phyloP scores from a whole-genome alignment of 1,140 invertebrate species.

The Zaprionus africanus region DNA sequence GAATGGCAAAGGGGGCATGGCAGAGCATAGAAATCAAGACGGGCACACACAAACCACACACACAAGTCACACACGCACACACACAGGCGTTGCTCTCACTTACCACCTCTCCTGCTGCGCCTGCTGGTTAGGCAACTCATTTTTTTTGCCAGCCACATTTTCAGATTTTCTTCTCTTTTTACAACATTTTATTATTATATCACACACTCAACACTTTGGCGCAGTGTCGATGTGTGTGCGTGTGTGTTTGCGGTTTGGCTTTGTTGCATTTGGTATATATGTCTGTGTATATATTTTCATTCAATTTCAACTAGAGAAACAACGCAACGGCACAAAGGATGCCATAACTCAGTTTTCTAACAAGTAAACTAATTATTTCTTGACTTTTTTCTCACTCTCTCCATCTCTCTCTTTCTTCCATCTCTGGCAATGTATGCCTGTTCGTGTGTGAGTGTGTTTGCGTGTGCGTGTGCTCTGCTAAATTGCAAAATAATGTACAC shows the following conservation, averaged over 20 bases:
- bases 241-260: conserved; percentile 17
- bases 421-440: neutral
- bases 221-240: conserved; percentile 49
- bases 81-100: neutral
- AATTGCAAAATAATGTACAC: conserved; percentile 83
- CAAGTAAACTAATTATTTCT: conserved; percentile 84
- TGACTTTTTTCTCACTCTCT: conserved; percentile 59
- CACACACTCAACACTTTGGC: conserved; percentile 69
- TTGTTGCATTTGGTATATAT: conserved; percentile 33
- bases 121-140: conserved; percentile 67
- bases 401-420: neutral
- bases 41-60: conserved; percentile 11
- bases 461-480: conserved; percentile 57
- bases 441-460: conserved; percentile 1
- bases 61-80: neutral
- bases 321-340: conserved; percentile 68
- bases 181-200: conserved; percentile 57
- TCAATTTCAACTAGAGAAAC: conserved; percentile 78
- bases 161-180: conserved; percentile 20
- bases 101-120: conserved; percentile 43
- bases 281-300: conserved; percentile 67
- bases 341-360: conserved; percentile 78
- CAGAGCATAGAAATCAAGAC: conserved; percentile 12
- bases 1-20: neutral
- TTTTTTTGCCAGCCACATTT: conserved; percentile 42